phyloP scores from a whole-genome alignment of 1,140 invertebrate genomes.

The Tetragnatha versicolor region DNA sequence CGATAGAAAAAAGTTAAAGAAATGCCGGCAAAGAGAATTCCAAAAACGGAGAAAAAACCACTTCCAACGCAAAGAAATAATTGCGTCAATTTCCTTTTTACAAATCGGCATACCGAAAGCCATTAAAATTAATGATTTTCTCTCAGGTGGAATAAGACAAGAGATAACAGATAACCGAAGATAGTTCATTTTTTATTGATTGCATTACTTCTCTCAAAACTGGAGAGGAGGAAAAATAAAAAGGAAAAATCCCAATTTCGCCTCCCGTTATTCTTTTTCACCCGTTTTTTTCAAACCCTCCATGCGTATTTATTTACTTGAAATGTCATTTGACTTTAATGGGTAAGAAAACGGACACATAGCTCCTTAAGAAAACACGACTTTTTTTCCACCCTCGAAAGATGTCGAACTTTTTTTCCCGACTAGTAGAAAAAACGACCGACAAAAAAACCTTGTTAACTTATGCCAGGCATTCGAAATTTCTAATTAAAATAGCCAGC shows the following conservation, averaged over 20 bases:
- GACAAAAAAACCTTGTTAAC: conserved; percentile 36
- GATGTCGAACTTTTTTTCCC: conserved; percentile 18
- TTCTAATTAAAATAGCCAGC: conserved; percentile 53
- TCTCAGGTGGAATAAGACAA: conserved; percentile 48
- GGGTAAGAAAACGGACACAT: conserved; percentile 36
- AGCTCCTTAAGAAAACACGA: conserved; percentile 20
- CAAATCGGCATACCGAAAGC: conserved; percentile 48
- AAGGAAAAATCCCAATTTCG: conserved; percentile 22
- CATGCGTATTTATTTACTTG: conserved; percentile 27
- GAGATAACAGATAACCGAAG: conserved; percentile 30
- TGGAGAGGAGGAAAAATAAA: neutral
- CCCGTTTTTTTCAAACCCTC: neutral
- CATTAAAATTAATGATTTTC: conserved; percentile 53
- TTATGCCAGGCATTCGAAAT: conserved; percentile 42
- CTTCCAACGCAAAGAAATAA: conserved; percentile 38
- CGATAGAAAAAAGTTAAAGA: conserved; percentile 1
- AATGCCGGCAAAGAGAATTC: neutral
- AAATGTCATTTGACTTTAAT: conserved; percentile 51
- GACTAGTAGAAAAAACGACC: neutral
- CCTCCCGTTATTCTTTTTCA: conserved; percentile 11
- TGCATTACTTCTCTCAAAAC: conserved; percentile 33
- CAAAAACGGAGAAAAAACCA: neutral
- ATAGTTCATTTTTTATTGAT: conserved; percentile 52
- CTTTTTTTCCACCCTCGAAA: conserved; percentile 21
- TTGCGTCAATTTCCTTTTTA: conserved; percentile 50